Percentiles rank a stretch among this genome's conserved stretches.
These are phyloP conservation scores for Thaumatotibia leucotreta DNA, from an alignment of 1,140 invertebrate species.

Conservation along the genomic window DNA sequence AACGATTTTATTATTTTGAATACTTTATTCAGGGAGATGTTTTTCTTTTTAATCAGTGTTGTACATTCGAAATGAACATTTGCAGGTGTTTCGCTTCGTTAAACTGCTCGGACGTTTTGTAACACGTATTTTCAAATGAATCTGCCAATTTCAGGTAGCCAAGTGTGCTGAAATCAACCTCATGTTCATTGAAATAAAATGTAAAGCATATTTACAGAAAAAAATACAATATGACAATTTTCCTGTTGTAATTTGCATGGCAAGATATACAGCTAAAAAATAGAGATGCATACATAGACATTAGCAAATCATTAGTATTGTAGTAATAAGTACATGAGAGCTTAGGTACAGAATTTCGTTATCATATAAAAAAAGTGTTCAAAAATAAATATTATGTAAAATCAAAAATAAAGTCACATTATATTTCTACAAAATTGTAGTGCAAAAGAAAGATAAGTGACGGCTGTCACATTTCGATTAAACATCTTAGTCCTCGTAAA, in stretches of 20 bases:
- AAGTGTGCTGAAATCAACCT: not conserved
- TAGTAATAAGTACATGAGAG: no score
- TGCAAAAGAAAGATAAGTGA: no score
- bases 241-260: not conserved
- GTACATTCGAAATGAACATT: not conserved
- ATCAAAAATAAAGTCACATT: no score
- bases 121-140: conserved; percentile 17
- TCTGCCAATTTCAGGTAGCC: conserved; percentile 15
- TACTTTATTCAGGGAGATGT: no score
- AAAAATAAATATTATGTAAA: no score
- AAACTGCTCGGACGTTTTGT: conserved; percentile 4
- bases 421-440: no score
- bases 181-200: not conserved
- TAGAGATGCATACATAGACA: not conserved
- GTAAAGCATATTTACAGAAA: not conserved
- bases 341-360: no score
- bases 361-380: no score
- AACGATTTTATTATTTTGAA: no score
- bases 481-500: no score
- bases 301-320: no score
- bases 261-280: not conserved
- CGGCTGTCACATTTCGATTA: no score
- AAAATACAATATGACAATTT: not conserved
- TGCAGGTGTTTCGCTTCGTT: conserved; percentile 1
- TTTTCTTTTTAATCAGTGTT: not conserved